Evolutionary conservation across 2,797 vertebrate genomes (phyloP), one percentile per base, ranked within the genome.

Genomic region (Vipera latastei): DNA sequence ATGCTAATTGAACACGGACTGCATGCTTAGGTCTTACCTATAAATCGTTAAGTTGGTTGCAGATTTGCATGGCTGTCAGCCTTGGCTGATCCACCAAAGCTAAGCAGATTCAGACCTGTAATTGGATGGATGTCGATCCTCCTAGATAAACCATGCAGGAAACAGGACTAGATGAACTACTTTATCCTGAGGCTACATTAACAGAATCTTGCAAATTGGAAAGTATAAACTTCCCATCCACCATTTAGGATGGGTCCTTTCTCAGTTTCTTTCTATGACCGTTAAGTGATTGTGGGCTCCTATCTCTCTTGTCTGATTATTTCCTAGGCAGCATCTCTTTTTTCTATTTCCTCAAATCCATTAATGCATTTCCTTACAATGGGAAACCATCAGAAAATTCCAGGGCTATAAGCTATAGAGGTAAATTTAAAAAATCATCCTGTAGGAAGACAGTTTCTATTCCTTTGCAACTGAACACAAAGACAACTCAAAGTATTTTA

Each of bases 1-100:
- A 60, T 59, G 91, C 95, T 95, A 95, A 94, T 93, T 96, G 96
- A 97, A 93, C 93, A 95, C 28, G 95, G 90, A 94, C 94, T 91
- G 89, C 88, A 96, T 91, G 93, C 94, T 93, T 93, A 95, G 93
- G 91, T 93, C 88, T 94, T 95, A 93, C 95, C 94, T 92, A 96
- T 96, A 95, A 96, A 96, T 95, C 95, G 94, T 94, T 22, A 95
- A 88, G n/a, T 63, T 95, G 59, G 90, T 86, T 93, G 51, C 83
- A 8, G n/a, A 95, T 92, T 95, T 92, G 90, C 88, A 59, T 63
- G 88, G 92, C 69, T 61, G 94, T 94, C 93, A 91, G 92, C 93
- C 63, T 91, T 61, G 69, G 69, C 20, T 83, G 38, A 83, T 83
- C 20, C 9, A 0, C 73, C 20, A 48, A 83, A 83, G 73, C 38